A percentile compares a stretch with the other conserved stretches of the same genome.
These are phyloP conservation scores for Emydura subglobosa DNA, from an alignment of 2,113 vertebrate species.

Conservation along the genomic window DNA sequence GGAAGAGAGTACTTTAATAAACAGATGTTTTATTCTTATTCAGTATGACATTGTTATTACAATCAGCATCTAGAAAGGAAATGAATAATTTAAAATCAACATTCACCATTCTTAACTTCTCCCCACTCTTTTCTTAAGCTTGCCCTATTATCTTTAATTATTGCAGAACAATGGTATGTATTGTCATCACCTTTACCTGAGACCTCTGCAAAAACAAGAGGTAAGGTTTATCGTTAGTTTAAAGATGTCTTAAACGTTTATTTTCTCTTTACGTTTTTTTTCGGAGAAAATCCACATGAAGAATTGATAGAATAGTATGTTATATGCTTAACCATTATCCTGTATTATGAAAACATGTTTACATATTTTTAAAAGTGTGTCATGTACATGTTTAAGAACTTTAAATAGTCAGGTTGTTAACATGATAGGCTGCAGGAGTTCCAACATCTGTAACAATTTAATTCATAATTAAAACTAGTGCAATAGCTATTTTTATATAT, in stretches of 20 bases:
- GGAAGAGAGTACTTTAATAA: no score
- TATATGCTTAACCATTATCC: not conserved
- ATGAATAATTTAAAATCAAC: no score
- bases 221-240: no score
- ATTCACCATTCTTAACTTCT: no score
- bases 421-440: not conserved
- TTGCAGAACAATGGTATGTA: no score
- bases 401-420: not conserved
- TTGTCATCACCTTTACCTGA: no score
- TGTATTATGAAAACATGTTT: not conserved
- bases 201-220: no score
- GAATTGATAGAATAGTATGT: not conserved
- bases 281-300: not conserved
- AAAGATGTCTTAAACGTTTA: no score
- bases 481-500: not conserved
- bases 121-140: no score
- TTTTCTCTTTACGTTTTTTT: no score
- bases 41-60: not conserved
- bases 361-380: not conserved
- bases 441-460: not conserved
- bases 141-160: no score
- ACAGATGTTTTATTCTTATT: no score
- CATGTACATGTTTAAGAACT: not conserved
- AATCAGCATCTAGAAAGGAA: rapidly evolving
- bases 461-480: not conserved